Evolutionary conservation across 2,888 invertebrate species (phyloP).

Genomic region (Agrypnus murinus): DNA sequence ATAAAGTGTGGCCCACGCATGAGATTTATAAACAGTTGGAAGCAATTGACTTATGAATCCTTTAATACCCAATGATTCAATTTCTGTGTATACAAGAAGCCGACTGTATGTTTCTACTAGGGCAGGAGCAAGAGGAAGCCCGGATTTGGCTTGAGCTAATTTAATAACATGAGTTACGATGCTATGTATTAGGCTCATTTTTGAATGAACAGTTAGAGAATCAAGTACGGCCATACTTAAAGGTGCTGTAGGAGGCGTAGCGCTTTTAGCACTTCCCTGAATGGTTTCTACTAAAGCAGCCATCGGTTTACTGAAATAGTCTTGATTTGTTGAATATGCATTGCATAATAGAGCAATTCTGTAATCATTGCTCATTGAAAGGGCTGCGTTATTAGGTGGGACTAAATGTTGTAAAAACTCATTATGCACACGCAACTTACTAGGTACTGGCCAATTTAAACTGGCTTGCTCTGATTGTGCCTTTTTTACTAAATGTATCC

Average conservation of each 20-base stretch:
- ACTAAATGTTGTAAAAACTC: constrained; percentile 91
- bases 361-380: constrained; percentile 89
- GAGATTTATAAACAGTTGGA: constrained; percentile 92
- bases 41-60: constrained; percentile 95
- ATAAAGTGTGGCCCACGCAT: constrained; percentile 97
- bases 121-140: constrained; percentile 90
- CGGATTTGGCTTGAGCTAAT: constrained; percentile 89
- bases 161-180: constrained; percentile 94
- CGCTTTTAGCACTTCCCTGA: constrained; percentile 74
- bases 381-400: constrained; percentile 78
- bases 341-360: constrained; percentile 94
- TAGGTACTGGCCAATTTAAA: constrained; percentile 66
- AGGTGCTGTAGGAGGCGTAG: constrained; percentile 82
- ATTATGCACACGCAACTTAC: constrained; percentile 66
- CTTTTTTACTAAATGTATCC: constrained; percentile 96
- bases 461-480: constrained; percentile 90
- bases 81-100: constrained; percentile 95
- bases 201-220: constrained; percentile 95
- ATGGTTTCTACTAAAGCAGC: constrained; percentile 90
- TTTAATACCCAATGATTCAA: constrained; percentile 96
- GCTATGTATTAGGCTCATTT: constrained; percentile 85
- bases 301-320: constrained; percentile 94
- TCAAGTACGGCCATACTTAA: constrained; percentile 94
- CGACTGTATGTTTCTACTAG: constrained; percentile 96
- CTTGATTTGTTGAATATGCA: constrained; percentile 95